A percentile compares a stretch with the other conserved stretches of the same genome.
Conservation (phyloP, 2,888 invertebrate species). For the Euzetes globulus region DNA sequence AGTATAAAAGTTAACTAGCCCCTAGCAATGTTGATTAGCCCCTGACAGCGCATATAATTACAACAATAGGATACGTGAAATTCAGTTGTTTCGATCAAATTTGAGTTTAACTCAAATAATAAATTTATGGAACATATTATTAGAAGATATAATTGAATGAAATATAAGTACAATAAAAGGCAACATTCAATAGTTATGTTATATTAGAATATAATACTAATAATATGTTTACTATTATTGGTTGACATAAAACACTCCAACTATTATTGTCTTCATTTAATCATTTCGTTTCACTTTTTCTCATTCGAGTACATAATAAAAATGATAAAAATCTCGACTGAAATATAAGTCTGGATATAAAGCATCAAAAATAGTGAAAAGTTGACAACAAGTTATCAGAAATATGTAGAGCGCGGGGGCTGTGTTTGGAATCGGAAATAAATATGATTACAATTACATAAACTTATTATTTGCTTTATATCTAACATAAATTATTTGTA, state of each 20-base stretch:
- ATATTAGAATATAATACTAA: background rate
- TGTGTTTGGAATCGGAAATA: background rate
- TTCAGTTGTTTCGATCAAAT: background rate
- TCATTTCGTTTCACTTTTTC: conserved; percentile 1
- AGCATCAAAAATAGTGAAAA: background rate
- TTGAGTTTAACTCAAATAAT: background rate
- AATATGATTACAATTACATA: background rate
- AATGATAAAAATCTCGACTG: background rate
- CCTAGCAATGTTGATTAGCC: too few relatives aligned
- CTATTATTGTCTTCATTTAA: background rate
- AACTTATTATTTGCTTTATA: background rate
- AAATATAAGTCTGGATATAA: conserved; percentile 6
- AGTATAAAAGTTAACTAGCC: too few relatives aligned
- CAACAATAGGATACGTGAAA: background rate
- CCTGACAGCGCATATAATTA: background rate
- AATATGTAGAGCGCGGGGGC: background rate
- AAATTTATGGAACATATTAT: background rate
- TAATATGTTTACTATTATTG: background rate
- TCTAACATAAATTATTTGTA: background rate
- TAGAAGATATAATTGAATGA: background rate
- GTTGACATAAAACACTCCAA: background rate
- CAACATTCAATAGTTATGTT: background rate
- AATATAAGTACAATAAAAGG: background rate
- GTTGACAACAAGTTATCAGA: background rate
- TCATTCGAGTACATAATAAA: conserved; percentile 18